Base-by-base conservation (phyloP, 2,113 vertebrate genomes). In the Gavia stellata region DNA sequence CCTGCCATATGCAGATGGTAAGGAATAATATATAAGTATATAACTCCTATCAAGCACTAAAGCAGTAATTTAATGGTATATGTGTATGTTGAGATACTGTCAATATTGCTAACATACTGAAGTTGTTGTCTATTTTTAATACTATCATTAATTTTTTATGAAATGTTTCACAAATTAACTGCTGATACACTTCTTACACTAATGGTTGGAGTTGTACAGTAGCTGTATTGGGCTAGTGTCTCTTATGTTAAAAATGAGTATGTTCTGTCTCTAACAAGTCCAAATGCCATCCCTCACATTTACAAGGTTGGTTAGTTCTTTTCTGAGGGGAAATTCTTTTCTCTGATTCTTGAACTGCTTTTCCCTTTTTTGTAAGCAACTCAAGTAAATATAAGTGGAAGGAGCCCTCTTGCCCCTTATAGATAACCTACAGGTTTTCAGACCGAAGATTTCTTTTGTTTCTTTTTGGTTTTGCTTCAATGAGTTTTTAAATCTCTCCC, bases 1-100 rank as follows among this genome's bases (percentile, higher is more conserved):
- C 66, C 98, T 98, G 75, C 99, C 99, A 61, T 99, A 99, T 75
- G 98, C 97, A 55, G 99, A 99, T 29, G 99, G 99, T 99, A 99
- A 94, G 98, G 42, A 95, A 92, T 23, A 70, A 78, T 34, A 67
- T 28, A 49, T 52, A 79, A 74, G 2, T 34, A 61, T 63, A 1
- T 31, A 86, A 73, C 6, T 31, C 20, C 8, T 74, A 18, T 28
- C 12, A 50, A 92, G 36, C 38, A 38, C 26, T 79, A 38, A 91
- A 40, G 24, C 7, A 33, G 2, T 85, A 59, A 38, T 91, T 88
- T 87, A 68, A 12, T 92, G 45, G 18, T 5, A 14, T 58, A 10
- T 45, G 1, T 80, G 17, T 17, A 2, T 56, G 49, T 47, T 50
- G 33, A 79, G 13, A 19, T 49, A 13, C 14, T 74, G 47, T 45